Base-by-base conservation (phyloP, 2,888 invertebrate species). In the Pseudococcus viburni region DNA sequence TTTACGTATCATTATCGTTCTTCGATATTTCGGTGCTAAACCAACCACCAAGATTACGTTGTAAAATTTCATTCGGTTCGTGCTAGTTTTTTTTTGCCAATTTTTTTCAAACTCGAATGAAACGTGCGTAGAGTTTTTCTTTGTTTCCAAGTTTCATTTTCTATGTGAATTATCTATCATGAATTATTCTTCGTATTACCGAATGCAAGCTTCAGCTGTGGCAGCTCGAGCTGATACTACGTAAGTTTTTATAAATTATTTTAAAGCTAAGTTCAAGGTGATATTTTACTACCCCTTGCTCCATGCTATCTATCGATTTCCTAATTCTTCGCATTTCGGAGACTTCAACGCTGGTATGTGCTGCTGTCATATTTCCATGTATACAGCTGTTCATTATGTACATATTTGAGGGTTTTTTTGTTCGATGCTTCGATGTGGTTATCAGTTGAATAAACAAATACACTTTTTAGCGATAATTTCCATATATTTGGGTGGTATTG, bases 211-310 rank as follows among this genome's bases (percentile, higher is more conserved):
- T 39, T 88, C 88, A 4, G 59, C 88, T 33, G 51, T 88, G 9
- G 86, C 86, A 8, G 88, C 88, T n/a, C 51, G 88, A 83, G 88
- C 88, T 33, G 88, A 88, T 88, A 88, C 88, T 59, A 88, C 88
- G 88, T 88, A 59, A 88, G 88, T 86, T 64, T 64, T 1, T 84
- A 7, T 84, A 55, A n/a, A n/a, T 22, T 64, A 0, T 84, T 15
- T 85, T 85, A 33, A 26, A 19, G 11, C 11, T 6, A 39, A 39
- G 7, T 77, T 77, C 26, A 26, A 73, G 22, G 8, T 73, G 19
- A 19, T 64, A 19, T 64, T 15, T 51, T 12, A 51, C 12, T 51
- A 51, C 15, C 15, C 48, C 15, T 9, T 51, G 12, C 46, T 1
- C 46, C 46, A 8, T 5, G 8, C 19, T 12, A 5, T 73, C 4